Conservation (phyloP, 2,113 vertebrate species). For the Ctenomys sociabilis region DNA sequence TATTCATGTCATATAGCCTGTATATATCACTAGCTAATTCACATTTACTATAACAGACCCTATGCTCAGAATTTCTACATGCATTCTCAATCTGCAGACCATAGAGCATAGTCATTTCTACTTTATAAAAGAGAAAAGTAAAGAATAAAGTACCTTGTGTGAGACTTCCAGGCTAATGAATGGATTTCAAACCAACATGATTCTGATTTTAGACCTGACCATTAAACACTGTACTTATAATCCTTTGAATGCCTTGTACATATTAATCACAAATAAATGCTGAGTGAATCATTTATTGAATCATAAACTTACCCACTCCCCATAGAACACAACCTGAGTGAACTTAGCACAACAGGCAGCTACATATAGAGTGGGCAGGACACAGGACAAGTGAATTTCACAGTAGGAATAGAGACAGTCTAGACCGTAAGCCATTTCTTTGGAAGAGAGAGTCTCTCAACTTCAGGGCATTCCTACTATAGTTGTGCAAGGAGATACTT, state of each 20-base stretch:
- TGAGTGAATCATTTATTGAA: not conserved
- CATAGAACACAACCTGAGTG: not conserved
- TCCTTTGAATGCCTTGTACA: not conserved
- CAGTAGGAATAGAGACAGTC: not conserved
- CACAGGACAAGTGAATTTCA: not conserved
- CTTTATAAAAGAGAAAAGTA: not conserved
- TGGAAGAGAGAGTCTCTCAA: not conserved
- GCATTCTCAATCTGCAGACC: not conserved
- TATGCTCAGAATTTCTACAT: not conserved
- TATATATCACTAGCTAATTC: not conserved
- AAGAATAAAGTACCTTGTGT: not conserved
- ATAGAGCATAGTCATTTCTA: not conserved
- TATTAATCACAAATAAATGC: conserved; percentile 39
- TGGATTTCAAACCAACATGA: not conserved
- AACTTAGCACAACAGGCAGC: not conserved
- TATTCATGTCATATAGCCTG: not conserved
- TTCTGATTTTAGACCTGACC: not conserved
- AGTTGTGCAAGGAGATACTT: not conserved
- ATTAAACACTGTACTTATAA: too few relatives aligned
- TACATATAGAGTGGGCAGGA: not conserved
- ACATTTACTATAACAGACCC: not conserved
- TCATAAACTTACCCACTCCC: not conserved
- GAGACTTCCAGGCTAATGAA: not conserved
- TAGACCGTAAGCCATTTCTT: not conserved
- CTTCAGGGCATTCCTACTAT: not conserved